These are phyloP conservation scores for Sinohyriopsis cumingii DNA, from an alignment of 2,888 invertebrate genomes.

Conservation along the genomic window DNA sequence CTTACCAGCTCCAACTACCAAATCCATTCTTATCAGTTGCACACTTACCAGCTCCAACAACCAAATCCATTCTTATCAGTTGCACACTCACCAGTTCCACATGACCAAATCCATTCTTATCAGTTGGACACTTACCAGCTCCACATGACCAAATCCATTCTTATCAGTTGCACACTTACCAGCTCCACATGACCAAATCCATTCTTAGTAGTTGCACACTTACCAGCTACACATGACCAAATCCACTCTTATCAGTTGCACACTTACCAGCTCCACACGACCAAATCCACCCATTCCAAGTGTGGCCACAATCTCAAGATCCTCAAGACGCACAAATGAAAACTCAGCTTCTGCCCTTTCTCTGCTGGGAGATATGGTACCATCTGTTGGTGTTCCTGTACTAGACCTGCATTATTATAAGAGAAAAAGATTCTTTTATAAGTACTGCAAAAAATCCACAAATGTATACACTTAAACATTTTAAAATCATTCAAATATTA, in stretches of 20 bases:
- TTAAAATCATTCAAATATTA: too few species aligned
- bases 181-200: slow-evolving; percentile 93
- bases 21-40: slow-evolving; percentile 77
- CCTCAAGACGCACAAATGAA: slow-evolving; percentile 81
- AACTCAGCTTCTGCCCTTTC: slow-evolving; percentile 72
- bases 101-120: slow-evolving; percentile 83
- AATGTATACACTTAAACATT: too few species aligned
- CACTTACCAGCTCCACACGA: slow-evolving; percentile 83
- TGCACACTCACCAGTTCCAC: slow-evolving; percentile 81
- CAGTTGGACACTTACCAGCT: slow-evolving; percentile 76
- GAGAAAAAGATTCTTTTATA: not conserved
- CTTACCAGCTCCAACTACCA: slow-evolving; percentile 85
- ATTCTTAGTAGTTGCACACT: slow-evolving; percentile 7
- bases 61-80: slow-evolving; percentile 80
- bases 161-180: slow-evolving; percentile 70
- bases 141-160: slow-evolving; percentile 89
- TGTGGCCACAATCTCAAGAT: slow-evolving; percentile 87
- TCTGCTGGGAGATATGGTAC: slow-evolving; percentile 41
- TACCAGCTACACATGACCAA: slow-evolving; percentile 89
- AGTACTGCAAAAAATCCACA: too few species aligned
- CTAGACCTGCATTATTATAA: slow-evolving; percentile 40
- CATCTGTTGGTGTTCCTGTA: slow-evolving; percentile 45
- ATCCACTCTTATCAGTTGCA: slow-evolving; percentile 75
- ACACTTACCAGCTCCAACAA: slow-evolving; percentile 81
- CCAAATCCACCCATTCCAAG: slow-evolving; percentile 95